Conservation (phyloP, 2,797 vertebrate genomes). For the Gallirallus australis region DNA sequence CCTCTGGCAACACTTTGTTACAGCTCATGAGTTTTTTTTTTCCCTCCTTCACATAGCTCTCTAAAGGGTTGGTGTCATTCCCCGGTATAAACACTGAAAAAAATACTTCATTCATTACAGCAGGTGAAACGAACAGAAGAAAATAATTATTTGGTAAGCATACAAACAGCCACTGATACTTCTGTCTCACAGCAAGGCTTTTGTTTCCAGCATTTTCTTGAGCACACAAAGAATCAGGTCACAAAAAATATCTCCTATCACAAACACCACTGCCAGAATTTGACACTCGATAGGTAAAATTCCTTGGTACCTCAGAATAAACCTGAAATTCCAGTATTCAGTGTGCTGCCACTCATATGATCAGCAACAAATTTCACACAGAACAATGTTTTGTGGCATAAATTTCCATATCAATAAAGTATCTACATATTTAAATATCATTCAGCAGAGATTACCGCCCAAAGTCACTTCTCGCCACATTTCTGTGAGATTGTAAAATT, state of each 20-base stretch:
- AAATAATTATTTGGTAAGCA: neutral
- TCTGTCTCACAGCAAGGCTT: neutral
- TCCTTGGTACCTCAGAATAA: neutral
- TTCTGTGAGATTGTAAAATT: neutral
- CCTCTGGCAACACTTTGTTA: neutral
- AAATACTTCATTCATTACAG: neutral
- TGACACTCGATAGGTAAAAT: neutral
- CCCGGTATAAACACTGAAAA: neutral
- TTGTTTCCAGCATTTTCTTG: neutral
- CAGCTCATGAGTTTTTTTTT: neutral
- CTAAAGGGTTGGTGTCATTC: neutral
- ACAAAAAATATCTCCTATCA: neutral
- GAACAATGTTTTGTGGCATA: neutral
- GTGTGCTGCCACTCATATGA: neutral
- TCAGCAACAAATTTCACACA: neutral
- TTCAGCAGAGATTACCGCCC: neutral
- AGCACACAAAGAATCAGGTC: neutral
- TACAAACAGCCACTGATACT: neutral
- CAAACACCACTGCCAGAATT: neutral
- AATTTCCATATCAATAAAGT: neutral
- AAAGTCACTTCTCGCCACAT: neutral
- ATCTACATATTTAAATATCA: neutral
- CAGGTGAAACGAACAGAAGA: neutral
- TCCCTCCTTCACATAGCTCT: neutral
- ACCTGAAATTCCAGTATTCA: neutral